Conservation (phyloP, 2,888 invertebrate genomes). For the Drosophila seclusa region DNA sequence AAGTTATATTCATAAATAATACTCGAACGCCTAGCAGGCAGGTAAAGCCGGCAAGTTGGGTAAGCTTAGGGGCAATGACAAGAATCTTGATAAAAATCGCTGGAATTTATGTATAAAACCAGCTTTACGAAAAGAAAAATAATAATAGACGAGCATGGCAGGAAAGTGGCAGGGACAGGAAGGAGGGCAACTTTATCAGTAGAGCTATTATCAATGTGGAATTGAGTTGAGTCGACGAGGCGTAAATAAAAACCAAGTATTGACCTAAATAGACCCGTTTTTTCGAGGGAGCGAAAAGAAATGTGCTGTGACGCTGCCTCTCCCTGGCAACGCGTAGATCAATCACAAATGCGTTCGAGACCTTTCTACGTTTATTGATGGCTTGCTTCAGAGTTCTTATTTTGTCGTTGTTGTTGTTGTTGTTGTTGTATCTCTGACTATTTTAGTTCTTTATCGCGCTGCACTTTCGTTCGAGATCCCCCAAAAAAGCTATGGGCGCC, state of each 20-base stretch:
- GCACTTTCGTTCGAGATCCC: constrained; percentile 30
- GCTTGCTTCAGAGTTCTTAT: constrained; percentile 16
- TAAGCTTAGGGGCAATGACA: constrained; percentile 16
- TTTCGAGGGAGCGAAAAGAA: neutral
- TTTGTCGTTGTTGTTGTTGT: constrained; percentile 24
- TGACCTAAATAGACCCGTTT: constrained; percentile 57
- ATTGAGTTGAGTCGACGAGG: constrained; percentile 28
- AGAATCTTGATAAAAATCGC: constrained; percentile 35
- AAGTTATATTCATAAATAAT: constrained; percentile 48
- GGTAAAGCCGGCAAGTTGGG: constrained; percentile 36
- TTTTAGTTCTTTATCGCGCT: constrained; percentile 29
- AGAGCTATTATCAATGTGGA: constrained; percentile 49
- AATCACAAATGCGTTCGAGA: constrained; percentile 53
- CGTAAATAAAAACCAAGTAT: constrained; percentile 52
- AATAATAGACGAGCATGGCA: neutral
- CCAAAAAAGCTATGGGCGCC: constrained; percentile 17
- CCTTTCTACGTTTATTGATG: constrained; percentile 47
- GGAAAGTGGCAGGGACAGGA: neutral
- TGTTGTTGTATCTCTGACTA: neutral
- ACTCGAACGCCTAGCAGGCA: constrained; percentile 3
- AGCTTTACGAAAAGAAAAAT: constrained; percentile 2
- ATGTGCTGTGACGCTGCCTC: constrained; percentile 7
- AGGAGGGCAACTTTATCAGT: constrained; percentile 42
- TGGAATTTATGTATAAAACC: constrained; percentile 31
- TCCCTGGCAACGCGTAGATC: constrained; percentile 57